These are phyloP conservation scores for Bombus difficillimus DNA, from an alignment of 1,140 invertebrate genomes.

Conservation along the genomic window DNA sequence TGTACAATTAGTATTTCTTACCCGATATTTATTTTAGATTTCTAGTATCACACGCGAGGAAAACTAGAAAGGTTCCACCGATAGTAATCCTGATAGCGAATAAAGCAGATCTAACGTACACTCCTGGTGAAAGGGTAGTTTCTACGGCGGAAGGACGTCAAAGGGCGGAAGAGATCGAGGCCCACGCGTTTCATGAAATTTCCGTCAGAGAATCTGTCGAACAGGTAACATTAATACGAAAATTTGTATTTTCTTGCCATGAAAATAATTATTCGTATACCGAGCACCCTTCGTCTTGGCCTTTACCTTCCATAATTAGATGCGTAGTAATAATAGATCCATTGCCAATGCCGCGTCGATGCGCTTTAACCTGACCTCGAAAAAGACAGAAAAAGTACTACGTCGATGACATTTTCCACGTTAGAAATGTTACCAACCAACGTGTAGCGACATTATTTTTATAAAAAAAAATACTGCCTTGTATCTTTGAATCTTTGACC, in stretches of 20 bases:
- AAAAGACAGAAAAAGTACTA: neutral
- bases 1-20: neutral
- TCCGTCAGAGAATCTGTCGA: constrained; percentile 92
- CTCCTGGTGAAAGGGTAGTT: constrained; percentile 89
- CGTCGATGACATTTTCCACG: neutral
- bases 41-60: constrained; percentile 80
- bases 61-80: constrained; percentile 84
- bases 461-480: neutral
- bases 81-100: constrained; percentile 90
- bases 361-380: neutral
- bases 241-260: neutral
- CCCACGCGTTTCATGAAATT: constrained; percentile 92
- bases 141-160: constrained; percentile 87
- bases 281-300: neutral
- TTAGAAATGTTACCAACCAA: neutral
- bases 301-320: neutral
- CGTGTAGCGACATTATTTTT: neutral
- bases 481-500: too few species aligned
- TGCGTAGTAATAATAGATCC: neutral
- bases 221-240: constrained; percentile 82
- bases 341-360: neutral
- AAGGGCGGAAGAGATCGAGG: constrained; percentile 90
- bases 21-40: constrained; percentile 44
- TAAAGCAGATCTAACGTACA: constrained; percentile 88
- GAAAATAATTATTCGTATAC: neutral